Percentiles rank a stretch among this genome's conserved stretches.
These are phyloP conservation scores for Glareola pratincola DNA, from an alignment of 2,113 vertebrate genomes.

Conservation along the genomic window DNA sequence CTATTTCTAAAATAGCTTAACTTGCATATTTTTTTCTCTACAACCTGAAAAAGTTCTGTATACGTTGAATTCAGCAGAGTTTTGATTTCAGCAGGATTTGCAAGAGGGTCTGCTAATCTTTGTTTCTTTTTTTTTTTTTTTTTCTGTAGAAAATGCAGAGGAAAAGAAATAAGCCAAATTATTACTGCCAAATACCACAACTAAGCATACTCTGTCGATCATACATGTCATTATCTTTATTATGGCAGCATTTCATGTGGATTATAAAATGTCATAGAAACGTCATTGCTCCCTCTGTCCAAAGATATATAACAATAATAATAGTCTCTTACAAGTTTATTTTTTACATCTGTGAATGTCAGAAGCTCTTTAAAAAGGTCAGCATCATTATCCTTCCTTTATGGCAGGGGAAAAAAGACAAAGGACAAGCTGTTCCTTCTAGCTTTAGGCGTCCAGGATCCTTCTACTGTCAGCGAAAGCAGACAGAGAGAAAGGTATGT, in stretches of 20 bases:
- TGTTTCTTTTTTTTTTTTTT: not conserved
- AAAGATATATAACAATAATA: slow-evolving; percentile 41
- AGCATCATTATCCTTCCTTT: slow-evolving; percentile 13
- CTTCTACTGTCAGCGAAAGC: not conserved
- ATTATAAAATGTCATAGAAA: slow-evolving; percentile 33
- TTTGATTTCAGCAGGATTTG: not conserved
- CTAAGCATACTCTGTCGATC: not conserved
- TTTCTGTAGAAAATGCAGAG: not conserved
- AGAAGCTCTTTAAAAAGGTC: slow-evolving; percentile 45
- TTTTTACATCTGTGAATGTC: slow-evolving; percentile 32
- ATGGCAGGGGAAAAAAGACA: not conserved
- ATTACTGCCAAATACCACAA: slow-evolving; percentile 44
- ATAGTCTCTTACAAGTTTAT: not conserved
- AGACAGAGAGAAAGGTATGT: not conserved
- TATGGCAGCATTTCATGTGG: slow-evolving; percentile 17
- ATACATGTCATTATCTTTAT: slow-evolving; percentile 44
- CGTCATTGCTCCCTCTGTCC: not conserved
- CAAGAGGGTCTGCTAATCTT: not conserved
- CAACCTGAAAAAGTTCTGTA: not conserved
- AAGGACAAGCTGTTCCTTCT: slow-evolving; percentile 6
- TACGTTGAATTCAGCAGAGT: not conserved
- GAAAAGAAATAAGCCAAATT: slow-evolving; percentile 1
- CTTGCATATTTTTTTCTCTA: not conserved
- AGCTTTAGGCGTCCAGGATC: not conserved
- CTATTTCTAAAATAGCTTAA: not conserved